A percentile compares a stretch with the other conserved stretches of the same genome.
phyloP scores from a whole-genome alignment of 2,797 vertebrate genomes.

The Enteromius radiatus region DNA sequence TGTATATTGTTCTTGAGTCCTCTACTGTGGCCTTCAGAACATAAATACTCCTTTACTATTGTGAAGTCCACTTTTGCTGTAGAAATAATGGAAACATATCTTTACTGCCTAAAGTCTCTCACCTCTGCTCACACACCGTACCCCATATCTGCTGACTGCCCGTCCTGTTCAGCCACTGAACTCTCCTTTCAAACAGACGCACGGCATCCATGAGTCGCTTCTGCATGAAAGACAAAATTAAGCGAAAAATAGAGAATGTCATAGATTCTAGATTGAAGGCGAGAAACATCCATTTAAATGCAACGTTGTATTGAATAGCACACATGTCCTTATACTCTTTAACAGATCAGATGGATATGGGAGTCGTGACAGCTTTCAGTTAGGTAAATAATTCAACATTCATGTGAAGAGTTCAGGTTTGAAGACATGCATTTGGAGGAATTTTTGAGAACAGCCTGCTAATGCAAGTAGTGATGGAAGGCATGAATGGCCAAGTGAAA shows the following conservation, averaged over 20 bases:
- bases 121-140: constrained; percentile 82
- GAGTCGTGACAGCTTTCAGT: not conserved
- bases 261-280: not conserved
- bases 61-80: not conserved
- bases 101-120: constrained; percentile 42
- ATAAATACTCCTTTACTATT: not conserved
- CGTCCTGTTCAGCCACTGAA: constrained; percentile 74
- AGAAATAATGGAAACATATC: not conserved
- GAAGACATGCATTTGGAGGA: not conserved
- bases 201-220: constrained; percentile 72
- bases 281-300: not conserved
- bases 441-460: not conserved
- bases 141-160: constrained; percentile 84
- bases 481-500: not conserved
- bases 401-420: not conserved
- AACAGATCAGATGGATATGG: not conserved
- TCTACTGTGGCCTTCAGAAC: not conserved
- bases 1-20: not conserved
- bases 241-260: not conserved
- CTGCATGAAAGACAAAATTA: constrained; percentile 63
- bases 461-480: not conserved
- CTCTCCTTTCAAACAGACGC: constrained; percentile 70
- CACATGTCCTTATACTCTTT: not conserved
- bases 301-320: not conserved
- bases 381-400: not conserved